These are phyloP conservation scores for Elanus axillaris DNA, from an alignment of 2,113 vertebrate species.

Conservation along the genomic window DNA sequence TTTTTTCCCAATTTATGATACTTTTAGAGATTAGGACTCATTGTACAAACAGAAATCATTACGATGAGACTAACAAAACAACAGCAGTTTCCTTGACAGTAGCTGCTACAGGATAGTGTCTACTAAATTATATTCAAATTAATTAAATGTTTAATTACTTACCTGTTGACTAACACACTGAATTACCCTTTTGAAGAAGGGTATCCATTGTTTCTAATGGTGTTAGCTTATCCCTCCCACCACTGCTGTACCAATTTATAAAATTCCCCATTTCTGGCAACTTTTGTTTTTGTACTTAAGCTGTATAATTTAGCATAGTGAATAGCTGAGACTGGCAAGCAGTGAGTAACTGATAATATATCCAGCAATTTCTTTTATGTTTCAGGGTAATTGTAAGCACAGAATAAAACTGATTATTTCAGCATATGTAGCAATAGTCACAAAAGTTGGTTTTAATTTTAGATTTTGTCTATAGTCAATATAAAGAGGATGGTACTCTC, in stretches of 20 bases:
- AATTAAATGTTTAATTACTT: not conserved
- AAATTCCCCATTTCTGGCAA: not conserved
- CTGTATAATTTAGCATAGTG: not conserved
- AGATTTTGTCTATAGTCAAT: not conserved
- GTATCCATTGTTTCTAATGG: not conserved
- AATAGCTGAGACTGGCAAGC: not conserved
- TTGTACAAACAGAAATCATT: not conserved
- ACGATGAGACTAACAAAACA: not conserved
- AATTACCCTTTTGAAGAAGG: not conserved
- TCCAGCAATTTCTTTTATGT: not conserved
- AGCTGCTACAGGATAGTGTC: not conserved
- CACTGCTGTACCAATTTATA: not conserved
- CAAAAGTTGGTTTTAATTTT: not conserved
- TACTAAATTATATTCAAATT: not conserved
- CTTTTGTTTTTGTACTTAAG: not conserved
- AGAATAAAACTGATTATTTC: constrained; percentile 13
- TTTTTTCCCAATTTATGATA: not conserved
- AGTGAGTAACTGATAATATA: not conserved
- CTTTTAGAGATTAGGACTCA: not conserved
- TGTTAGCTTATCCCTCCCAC: not conserved
- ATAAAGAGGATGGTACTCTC: not conserved
- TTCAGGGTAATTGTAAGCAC: not conserved
- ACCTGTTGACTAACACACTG: not conserved
- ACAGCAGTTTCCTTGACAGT: not conserved
- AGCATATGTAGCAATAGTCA: not conserved